Evolutionary conservation across 2,113 vertebrate genomes (phyloP), one percentile per base, ranked within the genome.

Genomic region (Tylochromis polylepis): DNA sequence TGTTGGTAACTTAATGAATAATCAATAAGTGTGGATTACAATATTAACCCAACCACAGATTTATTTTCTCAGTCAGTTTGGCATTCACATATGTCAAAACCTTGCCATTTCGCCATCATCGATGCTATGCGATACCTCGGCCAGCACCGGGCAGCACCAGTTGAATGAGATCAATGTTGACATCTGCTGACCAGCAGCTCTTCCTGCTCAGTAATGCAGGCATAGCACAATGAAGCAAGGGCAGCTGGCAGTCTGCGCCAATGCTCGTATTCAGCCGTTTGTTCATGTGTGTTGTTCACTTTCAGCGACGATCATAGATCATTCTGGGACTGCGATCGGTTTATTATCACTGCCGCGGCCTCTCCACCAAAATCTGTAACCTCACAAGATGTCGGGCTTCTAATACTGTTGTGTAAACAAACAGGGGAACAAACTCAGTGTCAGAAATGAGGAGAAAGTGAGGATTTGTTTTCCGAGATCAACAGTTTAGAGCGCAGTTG

Each of bases 151-250:
- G 20, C 53, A 16, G 53, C 65, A 56, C 41, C 65, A 9, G 81
- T n/a, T 49, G 11, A 85, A n/a, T 34, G 41, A 86, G 85, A 88
- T 89, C n/a, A 83, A 67, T 86, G 85, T 88, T 91, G 89, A 89
- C 87, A 75, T 89, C 38, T 88, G 83, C 91, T 88, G 87, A 92
- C 81, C 67, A 86, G 87, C 87, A 85, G 65, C 77, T 82, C 38
- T 56, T 58, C 82, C 79, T 59, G 72, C 60, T 85, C 90, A 59
- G 49, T 20, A 51, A 77, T 77, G 49, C 84, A 18, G 20, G 53
- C 60, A n/a, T 12, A n/a, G 87, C 85, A 43, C n/a, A 79, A 46
- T 16, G 78, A 85, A 70, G 87, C 22, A n/a, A 58, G 18, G 55
- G 53, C 62, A 46, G 43, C 65, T 43, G 84, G 49, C 57, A 77